Conservation (phyloP, 2,113 vertebrate species). For the Corythornis cristatus region DNA sequence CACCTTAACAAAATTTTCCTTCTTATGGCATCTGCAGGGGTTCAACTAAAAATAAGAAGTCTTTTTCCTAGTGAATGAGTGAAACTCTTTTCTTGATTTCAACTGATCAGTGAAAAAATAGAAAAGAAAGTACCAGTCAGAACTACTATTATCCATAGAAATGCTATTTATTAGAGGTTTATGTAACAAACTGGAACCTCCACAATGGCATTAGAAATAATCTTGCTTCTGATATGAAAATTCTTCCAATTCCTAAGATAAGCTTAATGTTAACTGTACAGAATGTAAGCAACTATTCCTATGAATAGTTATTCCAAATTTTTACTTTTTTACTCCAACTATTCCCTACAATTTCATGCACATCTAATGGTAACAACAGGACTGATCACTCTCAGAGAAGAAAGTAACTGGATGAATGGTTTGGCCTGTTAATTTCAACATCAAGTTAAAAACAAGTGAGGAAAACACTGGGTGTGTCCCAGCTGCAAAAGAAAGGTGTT, state of each 20-base stretch:
- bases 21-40: neutral
- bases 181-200: neutral
- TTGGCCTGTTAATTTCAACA: constrained; percentile 1
- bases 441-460: neutral
- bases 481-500: neutral
- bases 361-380: neutral
- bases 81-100: neutral
- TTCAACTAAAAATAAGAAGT: neutral
- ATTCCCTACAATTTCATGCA: neutral
- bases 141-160: neutral
- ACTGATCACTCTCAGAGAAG: neutral
- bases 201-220: neutral
- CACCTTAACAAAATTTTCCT: neutral
- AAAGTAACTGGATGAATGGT: neutral
- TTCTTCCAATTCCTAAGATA: neutral
- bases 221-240: neutral
- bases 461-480: neutral
- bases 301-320: neutral
- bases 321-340: neutral
- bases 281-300: neutral
- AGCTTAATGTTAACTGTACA: neutral
- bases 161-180: neutral
- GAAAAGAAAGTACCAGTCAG: neutral
- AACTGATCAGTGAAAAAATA: neutral
- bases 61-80: neutral